Conservation (phyloP, 2,888 invertebrate genomes). For the Hydriomena furcata region DNA sequence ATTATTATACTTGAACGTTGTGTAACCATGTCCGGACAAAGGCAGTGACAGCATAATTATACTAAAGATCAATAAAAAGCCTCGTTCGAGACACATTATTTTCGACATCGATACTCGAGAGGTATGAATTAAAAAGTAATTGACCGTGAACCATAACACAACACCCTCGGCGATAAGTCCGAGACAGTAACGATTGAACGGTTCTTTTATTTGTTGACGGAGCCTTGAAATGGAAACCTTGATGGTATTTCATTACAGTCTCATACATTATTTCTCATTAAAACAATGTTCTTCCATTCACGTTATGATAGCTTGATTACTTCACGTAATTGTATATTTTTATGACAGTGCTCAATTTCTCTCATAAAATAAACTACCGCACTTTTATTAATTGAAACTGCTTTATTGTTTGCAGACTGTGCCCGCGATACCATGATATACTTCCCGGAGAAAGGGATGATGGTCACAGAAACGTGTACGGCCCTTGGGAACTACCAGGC, state of each 20-base stretch:
- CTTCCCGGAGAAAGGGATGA: slow-evolving; percentile 75
- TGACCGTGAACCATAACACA: slow-evolving; percentile 45
- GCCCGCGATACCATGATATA: slow-evolving; percentile 82
- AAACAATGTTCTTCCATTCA: slow-evolving; percentile 8
- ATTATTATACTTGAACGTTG: slow-evolving; percentile 13
- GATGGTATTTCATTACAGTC: slow-evolving; percentile 34
- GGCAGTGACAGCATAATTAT: slow-evolving; percentile 4
- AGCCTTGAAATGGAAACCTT: slow-evolving; percentile 44
- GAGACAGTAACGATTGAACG: slow-evolving; percentile 39
- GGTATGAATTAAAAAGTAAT: slow-evolving; percentile 36
- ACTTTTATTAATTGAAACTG: not conserved
- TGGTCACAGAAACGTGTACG: slow-evolving; percentile 73
- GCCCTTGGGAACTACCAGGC: slow-evolving; percentile 84
- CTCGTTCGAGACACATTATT: slow-evolving; percentile 1
- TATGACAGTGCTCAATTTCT: slow-evolving; percentile 17
- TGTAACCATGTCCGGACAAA: slow-evolving; percentile 17
- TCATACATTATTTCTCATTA: slow-evolving; percentile 25
- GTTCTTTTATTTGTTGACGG: slow-evolving; percentile 38
- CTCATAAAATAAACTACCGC: slow-evolving; percentile 5
- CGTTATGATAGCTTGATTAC: slow-evolving; percentile 6
- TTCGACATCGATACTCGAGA: slow-evolving; percentile 23
- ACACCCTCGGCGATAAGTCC: slow-evolving; percentile 41
- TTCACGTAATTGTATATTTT: slow-evolving; percentile 16
- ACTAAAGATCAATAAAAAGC: slow-evolving; percentile 12
- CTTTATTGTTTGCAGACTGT: slow-evolving; percentile 75